Percentiles rank a stretch among this genome's conserved stretches.
Evolutionary conservation across 2,888 invertebrate genomes (phyloP).

Genomic region (Eulithis prunata): DNA sequence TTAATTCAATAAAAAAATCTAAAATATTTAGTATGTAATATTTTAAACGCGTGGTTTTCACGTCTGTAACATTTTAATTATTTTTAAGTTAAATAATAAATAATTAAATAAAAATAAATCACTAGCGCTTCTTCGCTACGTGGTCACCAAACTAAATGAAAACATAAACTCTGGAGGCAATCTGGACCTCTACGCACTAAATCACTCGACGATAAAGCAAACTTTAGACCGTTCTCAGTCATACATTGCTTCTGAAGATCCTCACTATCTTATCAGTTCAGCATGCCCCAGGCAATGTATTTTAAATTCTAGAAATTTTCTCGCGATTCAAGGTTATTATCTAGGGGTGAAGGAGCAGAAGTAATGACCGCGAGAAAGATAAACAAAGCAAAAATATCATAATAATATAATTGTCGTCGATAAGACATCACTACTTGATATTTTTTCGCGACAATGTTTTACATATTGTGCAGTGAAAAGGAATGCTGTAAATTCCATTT

Average conservation of each 20-base stretch:
- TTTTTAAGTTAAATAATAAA: constrained; percentile 8
- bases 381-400: constrained; percentile 48
- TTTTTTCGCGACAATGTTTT: too few species aligned
- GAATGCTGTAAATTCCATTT: too few species aligned
- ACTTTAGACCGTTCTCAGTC: constrained; percentile 46
- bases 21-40: background rate
- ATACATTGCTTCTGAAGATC: constrained; percentile 44
- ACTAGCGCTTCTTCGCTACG: constrained; percentile 49
- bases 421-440: background rate
- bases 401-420: background rate
- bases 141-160: constrained; percentile 58
- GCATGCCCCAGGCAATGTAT: constrained; percentile 40
- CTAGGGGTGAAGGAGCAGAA: constrained; percentile 43
- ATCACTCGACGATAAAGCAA: constrained; percentile 38
- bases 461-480: too few species aligned
- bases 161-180: constrained; percentile 55
- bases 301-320: constrained; percentile 35
- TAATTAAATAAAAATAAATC: constrained; percentile 51
- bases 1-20: constrained; percentile 30
- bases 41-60: background rate
- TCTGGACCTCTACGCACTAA: constrained; percentile 37
- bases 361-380: constrained; percentile 63
- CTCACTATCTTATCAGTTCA: background rate
- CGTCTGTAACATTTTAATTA: constrained; percentile 6
- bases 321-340: constrained; percentile 22